Evolutionary conservation across 92 coral and sea anemone species (phyloP), one percentile per base, ranked within the genome.

Genomic region (Zoanthus gigantus): DNA sequence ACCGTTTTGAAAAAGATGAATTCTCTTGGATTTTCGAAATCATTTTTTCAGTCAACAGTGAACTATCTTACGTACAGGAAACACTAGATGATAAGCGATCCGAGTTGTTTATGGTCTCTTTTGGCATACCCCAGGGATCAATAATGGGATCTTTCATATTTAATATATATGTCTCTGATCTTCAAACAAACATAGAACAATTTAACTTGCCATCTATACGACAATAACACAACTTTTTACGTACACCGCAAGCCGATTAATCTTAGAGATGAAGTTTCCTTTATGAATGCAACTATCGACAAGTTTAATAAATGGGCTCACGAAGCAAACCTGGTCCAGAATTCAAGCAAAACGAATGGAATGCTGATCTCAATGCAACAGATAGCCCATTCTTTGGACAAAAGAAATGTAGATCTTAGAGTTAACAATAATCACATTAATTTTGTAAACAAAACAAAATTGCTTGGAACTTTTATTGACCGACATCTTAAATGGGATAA

Each of bases 121-220:
- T 23, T 23, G 71, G 71, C 71, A 18, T 63, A 63, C 71, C 71
- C 71, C 71, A 63, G 71, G 71, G 71, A 63, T 63, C 71, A 13
- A 63, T 63, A 63, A 5, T 63, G 71, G 71, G 28, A 63, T 8
- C 30, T 16, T 4, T 63, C 71, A 63, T 63, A 63, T 63, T 15
- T 63, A 63, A 63, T 4, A 63, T 63, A 63, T 63, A 63, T 63
- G 71, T 63, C 71, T 63, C 71, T 63, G 30, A 16, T 5, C 71
- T 63, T 63, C 71, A 63, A 63, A 63, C 34, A 63, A 63, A 18
- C 71, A 63, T 16, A 63, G 71, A 63, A 63, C 71, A 63, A 63
- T 63, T 18, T 63, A 53, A 53, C 58, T 53, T 53, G 58, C 58
- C 10, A 53, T 53, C 58, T 2, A 53, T 53, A 53, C 58, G 58